Evolutionary conservation across 2,113 vertebrate species (phyloP), one percentile per base, ranked within the genome.

Genomic region (Nesogale talazaci): DNA sequence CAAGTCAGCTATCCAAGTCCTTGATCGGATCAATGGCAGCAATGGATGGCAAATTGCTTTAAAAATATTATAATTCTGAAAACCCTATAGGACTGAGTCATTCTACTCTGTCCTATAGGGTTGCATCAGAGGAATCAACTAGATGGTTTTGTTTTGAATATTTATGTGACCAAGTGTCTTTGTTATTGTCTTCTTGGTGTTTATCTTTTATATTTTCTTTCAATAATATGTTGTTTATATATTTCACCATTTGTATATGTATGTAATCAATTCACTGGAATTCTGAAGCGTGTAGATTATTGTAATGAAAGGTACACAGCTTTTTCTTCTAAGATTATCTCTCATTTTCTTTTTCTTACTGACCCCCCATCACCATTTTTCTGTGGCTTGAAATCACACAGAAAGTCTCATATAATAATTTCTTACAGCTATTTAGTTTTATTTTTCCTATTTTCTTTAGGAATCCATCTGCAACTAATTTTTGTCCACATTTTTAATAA

Each of bases 391-490:
- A 65, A 86, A 2, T 67, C 52, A 2, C 65, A 11, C 89, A 94
- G 6, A 67, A 76, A 86, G 36, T 67, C 63, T 80, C 31, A 40
- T 25, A 23, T 11, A 38, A 27, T 56, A 72, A 23, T 84, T 90
- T 88, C 20, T 52, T 69, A 80, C 86, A 65, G 3, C 11, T 86
- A 42, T 82, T 52, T 23, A 70, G 20, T 34, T 86, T 86, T 59
- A 23, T 2, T 59, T 83, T 95, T 36, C n/a, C n/a, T 72, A 76
- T 79, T 72, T 59, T 89, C 11, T 38, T 80, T 20, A 74, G 27
- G 40, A 93, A 87, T 91, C 56, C 36, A 81, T 78, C 42, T 89
- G 56, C 31, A 52, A 86, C 7, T 67, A 0, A 82, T 83, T 83
- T 95, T 78, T 82, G 46, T 69, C 61, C 70, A 3, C 67, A 27